Base-by-base conservation (phyloP, 2,797 vertebrate genomes). In the Miichthys miiuy region DNA sequence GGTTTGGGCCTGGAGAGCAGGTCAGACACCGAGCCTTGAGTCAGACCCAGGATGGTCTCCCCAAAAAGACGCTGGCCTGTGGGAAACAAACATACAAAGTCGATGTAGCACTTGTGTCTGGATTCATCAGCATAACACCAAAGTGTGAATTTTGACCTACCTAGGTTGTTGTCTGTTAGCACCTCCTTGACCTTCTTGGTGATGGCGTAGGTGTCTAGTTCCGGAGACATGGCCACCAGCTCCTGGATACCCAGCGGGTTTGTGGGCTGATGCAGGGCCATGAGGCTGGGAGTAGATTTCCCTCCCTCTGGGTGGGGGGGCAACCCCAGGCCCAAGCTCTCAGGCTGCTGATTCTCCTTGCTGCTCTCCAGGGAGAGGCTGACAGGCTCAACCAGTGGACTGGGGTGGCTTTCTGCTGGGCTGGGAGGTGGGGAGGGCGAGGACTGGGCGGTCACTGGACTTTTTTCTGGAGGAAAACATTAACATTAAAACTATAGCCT, bases 151-250 rank as follows among this genome's bases (percentile, higher is more conserved):
- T 46, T 16, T 52, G 11, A 80, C 92, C 72, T 94, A 99, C 98
- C 98, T 75, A 99, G 94, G 90, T 99, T 99, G 94, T 99, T 99
- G 95, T 99, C 98, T 0, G 97, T 99, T 82, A 99, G 95, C 88
- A 99, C 98, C 87, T 99, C 98, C 89, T 99, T 99, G 87, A 99
- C 97, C 86, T 97, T 97, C 94, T 99, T 99, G 88, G 98, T 99
- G 93, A 99, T 99, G 92, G 94, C 92, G 51, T 99, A 99, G 0
- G 98, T 99, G 94, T 99, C 98, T 71, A 99, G 94, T 89, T 99
- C 98, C 0, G 97, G 95, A 52, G 98, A 99, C 96, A 98, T 96
- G 90, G 98, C 97, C 18, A 99, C 98, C 0, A 99, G 95, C 90
- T 99, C 98, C 93, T 99, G 98, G 91, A 99, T 99, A 80, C 98